A percentile compares a stretch with the other conserved stretches of the same genome.
Evolutionary conservation across 2,797 vertebrate genomes (phyloP).

Genomic region (Falco biarmicus): DNA sequence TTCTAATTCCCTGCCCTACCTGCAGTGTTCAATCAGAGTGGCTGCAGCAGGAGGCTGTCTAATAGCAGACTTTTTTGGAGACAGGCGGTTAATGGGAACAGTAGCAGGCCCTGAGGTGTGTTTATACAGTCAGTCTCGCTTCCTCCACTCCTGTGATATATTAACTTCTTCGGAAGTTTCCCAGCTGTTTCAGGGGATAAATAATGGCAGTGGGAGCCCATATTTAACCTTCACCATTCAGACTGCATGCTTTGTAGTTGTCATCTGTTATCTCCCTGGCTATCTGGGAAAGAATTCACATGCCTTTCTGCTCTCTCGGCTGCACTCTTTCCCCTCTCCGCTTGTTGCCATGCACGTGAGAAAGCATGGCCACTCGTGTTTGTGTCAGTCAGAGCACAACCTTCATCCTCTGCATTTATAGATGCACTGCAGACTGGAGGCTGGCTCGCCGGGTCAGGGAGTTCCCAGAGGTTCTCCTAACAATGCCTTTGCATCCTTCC

Average conservation of each 20-base stretch:
- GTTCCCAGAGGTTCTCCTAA: background rate
- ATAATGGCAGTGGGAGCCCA: slow-evolving; percentile 74
- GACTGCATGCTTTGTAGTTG: slow-evolving; percentile 55
- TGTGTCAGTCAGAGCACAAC: background rate
- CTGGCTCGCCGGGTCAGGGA: background rate
- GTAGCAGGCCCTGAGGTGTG: slow-evolving; percentile 77
- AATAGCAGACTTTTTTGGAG: slow-evolving; percentile 49
- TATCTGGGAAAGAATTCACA: slow-evolving; percentile 11
- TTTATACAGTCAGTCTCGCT: slow-evolving; percentile 71
- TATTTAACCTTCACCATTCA: slow-evolving; percentile 77
- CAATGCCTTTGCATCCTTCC: background rate
- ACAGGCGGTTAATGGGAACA: slow-evolving; percentile 66
- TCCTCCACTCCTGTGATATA: slow-evolving; percentile 75
- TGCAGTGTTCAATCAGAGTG: slow-evolving; percentile 41
- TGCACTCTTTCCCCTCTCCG: background rate
- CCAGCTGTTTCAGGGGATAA: slow-evolving; percentile 76
- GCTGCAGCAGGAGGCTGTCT: slow-evolving; percentile 63
- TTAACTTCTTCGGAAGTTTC: slow-evolving; percentile 78
- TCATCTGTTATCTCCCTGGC: slow-evolving; percentile 63
- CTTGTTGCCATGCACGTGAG: background rate
- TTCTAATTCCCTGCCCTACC: slow-evolving; percentile 28
- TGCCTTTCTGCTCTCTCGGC: background rate
- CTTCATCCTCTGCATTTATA: background rate
- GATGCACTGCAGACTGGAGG: background rate
- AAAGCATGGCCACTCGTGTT: background rate